Conservation (phyloP, 2,797 vertebrate species). For the Notamacropus eugenii region DNA sequence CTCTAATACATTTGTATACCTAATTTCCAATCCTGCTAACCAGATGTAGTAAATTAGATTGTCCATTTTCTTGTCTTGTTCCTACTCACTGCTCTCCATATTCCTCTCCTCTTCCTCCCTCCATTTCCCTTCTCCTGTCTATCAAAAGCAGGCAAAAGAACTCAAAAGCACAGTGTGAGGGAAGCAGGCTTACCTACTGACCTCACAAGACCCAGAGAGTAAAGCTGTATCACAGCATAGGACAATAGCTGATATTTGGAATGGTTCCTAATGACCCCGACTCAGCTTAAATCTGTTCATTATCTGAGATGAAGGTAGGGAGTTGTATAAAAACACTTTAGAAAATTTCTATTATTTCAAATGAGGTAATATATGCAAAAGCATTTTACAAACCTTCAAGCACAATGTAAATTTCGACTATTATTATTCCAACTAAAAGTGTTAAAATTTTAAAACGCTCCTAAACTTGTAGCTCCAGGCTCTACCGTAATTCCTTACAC, state of each 20-base stretch:
- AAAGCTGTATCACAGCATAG: neutral
- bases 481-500: neutral
- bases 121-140: constrained; percentile 13
- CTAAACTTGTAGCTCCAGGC: neutral
- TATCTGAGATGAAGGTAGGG: neutral
- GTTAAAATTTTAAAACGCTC: neutral
- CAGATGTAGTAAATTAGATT: neutral
- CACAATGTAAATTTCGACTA: neutral
- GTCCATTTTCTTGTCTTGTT: neutral
- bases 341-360: neutral
- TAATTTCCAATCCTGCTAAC: neutral
- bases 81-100: neutral
- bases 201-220: neutral
- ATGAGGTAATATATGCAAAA: neutral
- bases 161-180: constrained; percentile 50
- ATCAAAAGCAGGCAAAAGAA: constrained; percentile 72
- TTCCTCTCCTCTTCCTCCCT: neutral
- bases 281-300: neutral
- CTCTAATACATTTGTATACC: neutral
- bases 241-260: neutral
- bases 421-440: neutral
- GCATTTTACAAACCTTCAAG: neutral
- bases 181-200: neutral
- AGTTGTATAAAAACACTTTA: neutral
- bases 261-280: neutral